Percentiles rank a stretch among this genome's conserved stretches.
Conservation (phyloP, 2,888 invertebrate species). For the Abrostola triplasia region DNA sequence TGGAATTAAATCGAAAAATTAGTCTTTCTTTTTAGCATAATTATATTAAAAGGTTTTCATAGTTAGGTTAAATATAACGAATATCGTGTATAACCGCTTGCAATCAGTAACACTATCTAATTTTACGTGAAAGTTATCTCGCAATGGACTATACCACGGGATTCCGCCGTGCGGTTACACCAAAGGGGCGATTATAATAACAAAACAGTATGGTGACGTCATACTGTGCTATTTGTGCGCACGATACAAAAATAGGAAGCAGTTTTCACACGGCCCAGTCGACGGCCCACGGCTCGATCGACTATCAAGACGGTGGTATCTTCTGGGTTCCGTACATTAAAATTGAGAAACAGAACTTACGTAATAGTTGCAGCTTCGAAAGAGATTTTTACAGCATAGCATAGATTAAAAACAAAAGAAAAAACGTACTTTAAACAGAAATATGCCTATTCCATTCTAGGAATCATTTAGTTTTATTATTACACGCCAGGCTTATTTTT, state of each 20-base stretch:
- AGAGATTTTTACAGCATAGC: too few species aligned
- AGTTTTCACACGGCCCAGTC: constrained; percentile 64
- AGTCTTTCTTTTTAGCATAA: too few species aligned
- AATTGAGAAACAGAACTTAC: background rate
- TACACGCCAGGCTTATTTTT: too few species aligned
- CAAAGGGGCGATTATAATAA: constrained; percentile 58
- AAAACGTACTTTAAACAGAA: too few species aligned
- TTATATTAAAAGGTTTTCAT: background rate
- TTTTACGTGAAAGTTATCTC: background rate
- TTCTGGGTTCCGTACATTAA: constrained; percentile 35
- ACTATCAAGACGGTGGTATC: constrained; percentile 33
- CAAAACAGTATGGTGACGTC: constrained; percentile 63
- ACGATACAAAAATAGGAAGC: constrained; percentile 69
- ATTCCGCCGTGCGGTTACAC: constrained; percentile 34
- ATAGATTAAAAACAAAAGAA: too few species aligned
- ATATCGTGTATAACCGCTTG: too few species aligned
- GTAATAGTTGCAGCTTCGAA: too few species aligned
- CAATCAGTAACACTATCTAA: too few species aligned
- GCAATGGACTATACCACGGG: constrained; percentile 17
- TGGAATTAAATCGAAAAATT: too few species aligned
- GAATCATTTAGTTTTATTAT: too few species aligned
- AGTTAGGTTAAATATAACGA: too few species aligned
- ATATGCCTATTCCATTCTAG: too few species aligned
- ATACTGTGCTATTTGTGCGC: constrained; percentile 67
- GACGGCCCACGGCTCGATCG: constrained; percentile 46